These are phyloP conservation scores for Triplophysa dalaica DNA, from an alignment of 2,113 vertebrate species.

Conservation along the genomic window DNA sequence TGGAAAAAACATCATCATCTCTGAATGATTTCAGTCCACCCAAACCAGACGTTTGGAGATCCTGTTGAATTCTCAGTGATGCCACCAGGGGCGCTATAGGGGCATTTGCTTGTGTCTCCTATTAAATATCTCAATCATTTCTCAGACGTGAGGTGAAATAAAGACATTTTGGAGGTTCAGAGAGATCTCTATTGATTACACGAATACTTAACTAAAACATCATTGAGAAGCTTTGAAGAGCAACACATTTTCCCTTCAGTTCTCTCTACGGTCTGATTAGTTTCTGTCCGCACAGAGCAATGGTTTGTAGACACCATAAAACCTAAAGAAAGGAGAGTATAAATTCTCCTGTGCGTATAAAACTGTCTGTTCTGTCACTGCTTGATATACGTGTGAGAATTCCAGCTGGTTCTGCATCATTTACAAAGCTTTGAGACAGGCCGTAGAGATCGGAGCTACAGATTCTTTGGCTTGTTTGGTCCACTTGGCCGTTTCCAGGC, in stretches of 20 bases:
- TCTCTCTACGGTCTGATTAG: no score
- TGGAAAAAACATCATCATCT: conserved; percentile 14
- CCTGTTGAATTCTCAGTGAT: no score
- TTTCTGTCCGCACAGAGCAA: not conserved
- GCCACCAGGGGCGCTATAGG: no score
- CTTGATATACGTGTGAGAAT: conserved; percentile 28
- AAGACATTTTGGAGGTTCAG: no score
- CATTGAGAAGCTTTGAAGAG: no score
- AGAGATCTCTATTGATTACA: no score
- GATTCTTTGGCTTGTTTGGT: conserved; percentile 29
- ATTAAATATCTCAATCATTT: no score
- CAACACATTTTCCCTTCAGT: no score
- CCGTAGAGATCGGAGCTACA: not conserved
- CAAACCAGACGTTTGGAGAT: not conserved
- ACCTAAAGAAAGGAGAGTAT: not conserved
- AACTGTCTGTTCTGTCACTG: not conserved
- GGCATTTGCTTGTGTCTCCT: no score
- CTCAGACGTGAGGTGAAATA: no score
- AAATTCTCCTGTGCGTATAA: not conserved
- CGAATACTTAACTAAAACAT: no score
- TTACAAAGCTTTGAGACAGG: not conserved
- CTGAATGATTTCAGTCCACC: not conserved
- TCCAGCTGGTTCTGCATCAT: conserved; percentile 30
- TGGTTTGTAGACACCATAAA: not conserved
- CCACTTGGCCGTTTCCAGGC: not conserved